A percentile compares a stretch with the other conserved stretches of the same genome.
These are phyloP conservation scores for Centroberyx gerrardi DNA, from an alignment of 2,797 vertebrate genomes.

Conservation along the genomic window DNA sequence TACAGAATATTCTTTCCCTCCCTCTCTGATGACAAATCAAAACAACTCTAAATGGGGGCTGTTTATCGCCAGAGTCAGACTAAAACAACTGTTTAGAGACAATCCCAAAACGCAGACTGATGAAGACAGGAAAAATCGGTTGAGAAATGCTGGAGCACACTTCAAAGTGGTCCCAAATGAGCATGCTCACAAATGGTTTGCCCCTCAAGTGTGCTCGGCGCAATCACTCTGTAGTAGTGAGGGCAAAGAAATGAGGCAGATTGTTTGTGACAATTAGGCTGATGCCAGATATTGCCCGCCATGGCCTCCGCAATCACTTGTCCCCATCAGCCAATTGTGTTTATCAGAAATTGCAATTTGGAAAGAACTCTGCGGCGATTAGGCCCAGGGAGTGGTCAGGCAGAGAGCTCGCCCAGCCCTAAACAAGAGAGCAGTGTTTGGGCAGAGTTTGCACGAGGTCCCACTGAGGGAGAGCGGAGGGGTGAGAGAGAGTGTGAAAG, in stretches of 20 bases:
- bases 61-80: conserved; percentile 65
- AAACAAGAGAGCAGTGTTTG: conserved; percentile 87
- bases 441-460: conserved; percentile 81
- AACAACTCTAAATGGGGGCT: conserved; percentile 63
- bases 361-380: conserved; percentile 83
- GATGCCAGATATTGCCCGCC: conserved; percentile 87
- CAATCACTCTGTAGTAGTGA: conserved; percentile 70
- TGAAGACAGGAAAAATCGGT: conserved; percentile 56
- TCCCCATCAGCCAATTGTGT: conserved; percentile 84
- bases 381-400: conserved; percentile 82
- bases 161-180: conserved; percentile 86
- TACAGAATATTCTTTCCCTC: conserved; percentile 35
- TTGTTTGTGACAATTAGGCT: conserved; percentile 88
- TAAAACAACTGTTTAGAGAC: conserved; percentile 78
- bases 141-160: conserved; percentile 76
- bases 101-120: conserved; percentile 71
- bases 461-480: conserved; percentile 61
- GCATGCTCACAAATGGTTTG: conserved; percentile 78
- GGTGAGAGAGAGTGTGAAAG: conserved; percentile 46
- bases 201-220: conserved; percentile 77
- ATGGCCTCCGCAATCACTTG: conserved; percentile 78
- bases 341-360: conserved; percentile 89
- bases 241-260: conserved; percentile 78
- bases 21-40: conserved; percentile 65
- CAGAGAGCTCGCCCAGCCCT: conserved; percentile 78